Evolutionary conservation across 2,888 invertebrate genomes (phyloP).

Genomic region (Tenthredo livida): DNA sequence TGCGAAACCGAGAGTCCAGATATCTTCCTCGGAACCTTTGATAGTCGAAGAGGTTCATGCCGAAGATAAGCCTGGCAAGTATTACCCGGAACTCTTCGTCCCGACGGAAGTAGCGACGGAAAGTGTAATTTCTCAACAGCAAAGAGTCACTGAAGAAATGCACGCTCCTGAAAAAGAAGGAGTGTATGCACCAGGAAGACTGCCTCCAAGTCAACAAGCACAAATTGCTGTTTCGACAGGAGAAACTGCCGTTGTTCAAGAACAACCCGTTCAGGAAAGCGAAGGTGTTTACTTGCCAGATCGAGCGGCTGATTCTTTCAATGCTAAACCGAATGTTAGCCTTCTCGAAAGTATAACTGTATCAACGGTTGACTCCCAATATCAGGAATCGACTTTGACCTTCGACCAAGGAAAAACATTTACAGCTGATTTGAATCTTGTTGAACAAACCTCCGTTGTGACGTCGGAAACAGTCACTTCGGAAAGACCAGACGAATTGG

Average conservation of each 20-base stretch:
- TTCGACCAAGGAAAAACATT: constrained; percentile 79
- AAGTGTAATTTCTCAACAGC: constrained; percentile 84
- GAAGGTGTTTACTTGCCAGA: constrained; percentile 80
- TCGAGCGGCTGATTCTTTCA: constrained; percentile 66
- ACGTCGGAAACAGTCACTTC: constrained; percentile 81
- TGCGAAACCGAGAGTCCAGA: constrained; percentile 82
- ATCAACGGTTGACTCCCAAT: constrained; percentile 83
- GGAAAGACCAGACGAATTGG: constrained; percentile 82
- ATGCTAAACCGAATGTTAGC: constrained; percentile 70
- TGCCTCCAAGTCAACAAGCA: constrained; percentile 83
- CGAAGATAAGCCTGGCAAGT: constrained; percentile 87
- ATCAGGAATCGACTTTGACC: constrained; percentile 82
- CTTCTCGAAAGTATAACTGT: constrained; percentile 80
- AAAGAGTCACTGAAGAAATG: constrained; percentile 83
- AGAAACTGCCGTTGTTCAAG: constrained; percentile 82
- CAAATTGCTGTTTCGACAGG: constrained; percentile 81
- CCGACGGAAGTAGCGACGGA: constrained; percentile 88
- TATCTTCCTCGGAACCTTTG: constrained; percentile 83
- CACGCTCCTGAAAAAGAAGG: constrained; percentile 86
- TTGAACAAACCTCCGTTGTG: constrained; percentile 83
- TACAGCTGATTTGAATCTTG: constrained; percentile 82
- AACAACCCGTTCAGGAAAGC: constrained; percentile 83
- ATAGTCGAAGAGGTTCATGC: constrained; percentile 85
- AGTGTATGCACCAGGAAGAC: constrained; percentile 80
- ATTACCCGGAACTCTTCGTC: constrained; percentile 88